Percentiles rank a stretch among this genome's conserved stretches.
Conservation (phyloP, 2,113 vertebrate genomes). For the Diglossa brunneiventris region DNA sequence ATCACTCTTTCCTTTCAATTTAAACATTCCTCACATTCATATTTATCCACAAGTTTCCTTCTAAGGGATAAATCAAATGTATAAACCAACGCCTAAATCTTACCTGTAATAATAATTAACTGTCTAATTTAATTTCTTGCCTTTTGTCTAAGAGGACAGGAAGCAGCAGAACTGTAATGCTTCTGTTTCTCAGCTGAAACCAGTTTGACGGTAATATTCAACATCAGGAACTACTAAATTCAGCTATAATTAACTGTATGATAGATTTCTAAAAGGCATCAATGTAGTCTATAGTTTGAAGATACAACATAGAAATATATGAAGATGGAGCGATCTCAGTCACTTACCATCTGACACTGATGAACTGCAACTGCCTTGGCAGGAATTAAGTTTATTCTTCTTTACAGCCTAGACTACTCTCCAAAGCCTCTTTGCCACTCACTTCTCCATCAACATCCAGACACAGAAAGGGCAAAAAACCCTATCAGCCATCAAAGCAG, state of each 20-base stretch:
- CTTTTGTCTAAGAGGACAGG: neutral
- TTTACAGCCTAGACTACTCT: neutral
- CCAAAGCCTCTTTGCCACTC: neutral
- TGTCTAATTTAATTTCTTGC: neutral
- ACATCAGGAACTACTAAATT: neutral
- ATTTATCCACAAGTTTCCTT: neutral
- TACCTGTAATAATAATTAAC: neutral
- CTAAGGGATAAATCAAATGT: neutral
- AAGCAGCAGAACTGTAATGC: neutral
- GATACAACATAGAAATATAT: neutral
- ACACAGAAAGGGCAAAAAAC: neutral
- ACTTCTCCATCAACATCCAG: conserved; percentile 10
- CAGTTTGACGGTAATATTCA: neutral
- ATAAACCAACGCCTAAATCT: neutral
- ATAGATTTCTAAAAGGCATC: neutral
- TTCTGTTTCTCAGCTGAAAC: neutral
- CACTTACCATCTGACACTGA: conserved; percentile 65
- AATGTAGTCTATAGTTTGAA: neutral
- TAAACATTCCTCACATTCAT: neutral
- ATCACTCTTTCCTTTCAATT: neutral
- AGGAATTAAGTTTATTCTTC: neutral
- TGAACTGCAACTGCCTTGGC: neutral
- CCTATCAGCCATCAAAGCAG: neutral
- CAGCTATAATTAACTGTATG: neutral
- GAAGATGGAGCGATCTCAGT: neutral